These are phyloP conservation scores for Pelmatolapia mariae DNA, from an alignment of 2,113 vertebrate species.

Conservation along the genomic window DNA sequence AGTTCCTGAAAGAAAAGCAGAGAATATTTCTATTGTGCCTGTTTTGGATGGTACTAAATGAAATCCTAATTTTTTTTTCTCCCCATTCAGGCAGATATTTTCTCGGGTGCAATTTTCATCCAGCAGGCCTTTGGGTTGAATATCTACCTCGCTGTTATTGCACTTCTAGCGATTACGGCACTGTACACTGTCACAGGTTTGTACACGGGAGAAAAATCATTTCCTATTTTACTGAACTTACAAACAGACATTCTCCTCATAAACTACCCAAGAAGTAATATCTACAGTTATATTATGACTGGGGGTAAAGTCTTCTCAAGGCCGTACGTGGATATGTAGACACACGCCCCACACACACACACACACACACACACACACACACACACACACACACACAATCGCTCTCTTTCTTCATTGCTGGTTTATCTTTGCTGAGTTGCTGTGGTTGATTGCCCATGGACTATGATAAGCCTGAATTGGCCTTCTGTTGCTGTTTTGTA, in stretches of 20 bases:
- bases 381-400: too few species aligned
- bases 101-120: constrained; percentile 94
- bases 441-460: constrained; percentile 35
- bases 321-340: background rate
- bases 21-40: background rate
- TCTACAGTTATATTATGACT: background rate
- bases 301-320: background rate
- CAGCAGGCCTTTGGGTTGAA: constrained; percentile 84
- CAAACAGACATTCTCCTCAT: background rate
- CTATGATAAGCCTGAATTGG: constrained; percentile 32
- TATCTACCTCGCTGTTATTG: constrained; percentile 87
- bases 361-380: too few species aligned
- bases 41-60: constrained; percentile 74
- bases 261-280: background rate
- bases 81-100: constrained; percentile 83
- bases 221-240: background rate
- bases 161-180: constrained; percentile 83
- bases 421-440: constrained; percentile 28
- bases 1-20: constrained; percentile 43
- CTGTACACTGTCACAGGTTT: constrained; percentile 94
- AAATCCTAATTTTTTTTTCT: background rate
- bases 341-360: too few species aligned
- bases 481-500: constrained; percentile 20
- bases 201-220: background rate
- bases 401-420: background rate